Base-by-base conservation (phyloP, 2,113 vertebrate species). In the Ceyx melanurus region DNA sequence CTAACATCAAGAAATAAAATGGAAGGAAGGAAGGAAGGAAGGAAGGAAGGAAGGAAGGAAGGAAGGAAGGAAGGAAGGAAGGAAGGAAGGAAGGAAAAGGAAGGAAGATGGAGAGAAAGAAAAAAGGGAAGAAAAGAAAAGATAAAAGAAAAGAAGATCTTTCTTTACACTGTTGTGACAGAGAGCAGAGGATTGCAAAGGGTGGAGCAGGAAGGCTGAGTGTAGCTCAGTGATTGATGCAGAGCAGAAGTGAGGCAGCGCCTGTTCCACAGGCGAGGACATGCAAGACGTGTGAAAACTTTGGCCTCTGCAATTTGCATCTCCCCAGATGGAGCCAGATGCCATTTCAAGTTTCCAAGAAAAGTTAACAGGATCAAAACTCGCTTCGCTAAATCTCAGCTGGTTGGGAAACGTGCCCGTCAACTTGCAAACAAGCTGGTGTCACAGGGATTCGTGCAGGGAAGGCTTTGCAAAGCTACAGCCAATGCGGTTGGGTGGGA, bases 401-500 rank as follows among this genome's bases (percentile, higher is more conserved):
- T 40, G 70, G 51, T 12, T 88, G 10, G 0, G 62, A 65, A 79
- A 65, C 6, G 33, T 37, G 26, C 58, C 45, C 33, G 21, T 4
- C 3, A 40, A 18, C 43, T 53, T 46, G 60, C 33, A 75, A 80
- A 60, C 20, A 60, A 65, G 33, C 40, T 64, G 40, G 51, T 1
- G 1, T 26, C 21, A 6, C 21, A 2, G 16, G 50, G 26, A 25
- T 33, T 60, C 56, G 37, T 10, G 46, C 21, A 2, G 3, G 1
- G 33, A 14, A 10, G 60, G 26, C 20, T 50, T 40, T 33, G 51
- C 10, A 2, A 5, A 11, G 40, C 10, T 15, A 4, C 1, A 26
- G 58, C 13, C 43, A 71, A 50, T 3, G 45, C 13, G 9, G 20
- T 9, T 12, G 0, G 2, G 64, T 4, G 0, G 1, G 45, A 68